Percentiles rank a stretch among this genome's conserved stretches.
These are phyloP conservation scores for Endomychus coccineus DNA, from an alignment of 2,888 invertebrate species.

Conservation along the genomic window DNA sequence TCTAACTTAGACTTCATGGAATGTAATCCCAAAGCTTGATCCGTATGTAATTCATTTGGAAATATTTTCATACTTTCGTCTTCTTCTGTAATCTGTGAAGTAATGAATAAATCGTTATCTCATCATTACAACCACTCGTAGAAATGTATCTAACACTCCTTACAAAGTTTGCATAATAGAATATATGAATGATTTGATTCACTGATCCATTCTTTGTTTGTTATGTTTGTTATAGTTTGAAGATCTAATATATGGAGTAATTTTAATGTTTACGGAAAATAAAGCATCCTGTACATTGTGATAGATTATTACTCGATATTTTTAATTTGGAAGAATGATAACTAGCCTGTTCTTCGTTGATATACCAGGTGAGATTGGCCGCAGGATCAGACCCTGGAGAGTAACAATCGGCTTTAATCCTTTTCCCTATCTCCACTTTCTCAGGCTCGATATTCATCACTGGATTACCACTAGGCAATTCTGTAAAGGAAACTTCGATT, in stretches of 20 bases:
- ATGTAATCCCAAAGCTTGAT: constrained; percentile 28
- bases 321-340: neutral
- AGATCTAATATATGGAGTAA: too few relatives aligned
- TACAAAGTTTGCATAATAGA: too few relatives aligned
- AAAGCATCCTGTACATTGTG: neutral
- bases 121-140: too few relatives aligned
- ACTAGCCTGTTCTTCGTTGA: constrained; percentile 43
- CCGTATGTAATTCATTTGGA: constrained; percentile 26
- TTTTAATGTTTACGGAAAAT: neutral
- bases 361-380: constrained; percentile 45
- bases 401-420: constrained; percentile 42
- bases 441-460: constrained; percentile 39
- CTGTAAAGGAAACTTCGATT: constrained; percentile 34
- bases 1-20: constrained; percentile 35
- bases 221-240: too few relatives aligned
- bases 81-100: constrained; percentile 29
- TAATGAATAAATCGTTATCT: too few relatives aligned
- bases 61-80: constrained; percentile 29
- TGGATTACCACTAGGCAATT: constrained; percentile 40
- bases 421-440: constrained; percentile 44
- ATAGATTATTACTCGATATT: neutral
- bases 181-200: too few relatives aligned
- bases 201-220: too few relatives aligned
- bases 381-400: constrained; percentile 41
- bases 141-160: too few relatives aligned